A percentile compares a stretch with the other conserved stretches of the same genome.
Evolutionary conservation across 2,888 invertebrate species (phyloP).

Genomic region (Tanytarsus gracilentus): DNA sequence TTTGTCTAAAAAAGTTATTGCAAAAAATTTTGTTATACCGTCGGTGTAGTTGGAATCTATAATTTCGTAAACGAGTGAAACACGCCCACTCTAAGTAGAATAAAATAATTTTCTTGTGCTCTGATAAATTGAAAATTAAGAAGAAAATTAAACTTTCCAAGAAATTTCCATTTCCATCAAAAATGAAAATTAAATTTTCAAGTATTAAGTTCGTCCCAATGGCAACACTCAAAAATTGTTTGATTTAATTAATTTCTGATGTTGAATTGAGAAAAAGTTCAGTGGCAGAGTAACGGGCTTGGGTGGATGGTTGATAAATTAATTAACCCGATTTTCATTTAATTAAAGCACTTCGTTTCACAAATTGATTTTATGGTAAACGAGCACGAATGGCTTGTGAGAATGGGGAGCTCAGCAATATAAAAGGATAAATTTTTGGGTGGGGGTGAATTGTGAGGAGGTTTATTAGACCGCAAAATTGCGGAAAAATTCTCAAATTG

Average conservation of each 20-base stretch:
- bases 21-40: too few relatives aligned
- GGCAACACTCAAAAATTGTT: background rate
- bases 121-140: too few relatives aligned
- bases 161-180: too few relatives aligned
- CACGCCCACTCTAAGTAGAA: too few relatives aligned
- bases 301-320: too few relatives aligned
- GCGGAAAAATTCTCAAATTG: background rate
- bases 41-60: too few relatives aligned
- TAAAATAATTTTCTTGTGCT: too few relatives aligned
- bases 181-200: too few relatives aligned
- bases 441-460: background rate
- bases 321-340: slow-evolving; percentile 10
- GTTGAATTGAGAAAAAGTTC: background rate
- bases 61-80: too few relatives aligned
- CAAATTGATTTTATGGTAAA: background rate
- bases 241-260: slow-evolving; percentile 12
- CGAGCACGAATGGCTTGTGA: background rate
- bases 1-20: too few relatives aligned
- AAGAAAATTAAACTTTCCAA: too few relatives aligned
- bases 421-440: background rate
- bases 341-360: slow-evolving; percentile 2
- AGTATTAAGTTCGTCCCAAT: background rate
- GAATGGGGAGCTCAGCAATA: background rate
- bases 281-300: too few relatives aligned
- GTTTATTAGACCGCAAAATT: background rate